Conservation (phyloP, 2,797 vertebrate genomes). For the Garrulus glandarius region DNA sequence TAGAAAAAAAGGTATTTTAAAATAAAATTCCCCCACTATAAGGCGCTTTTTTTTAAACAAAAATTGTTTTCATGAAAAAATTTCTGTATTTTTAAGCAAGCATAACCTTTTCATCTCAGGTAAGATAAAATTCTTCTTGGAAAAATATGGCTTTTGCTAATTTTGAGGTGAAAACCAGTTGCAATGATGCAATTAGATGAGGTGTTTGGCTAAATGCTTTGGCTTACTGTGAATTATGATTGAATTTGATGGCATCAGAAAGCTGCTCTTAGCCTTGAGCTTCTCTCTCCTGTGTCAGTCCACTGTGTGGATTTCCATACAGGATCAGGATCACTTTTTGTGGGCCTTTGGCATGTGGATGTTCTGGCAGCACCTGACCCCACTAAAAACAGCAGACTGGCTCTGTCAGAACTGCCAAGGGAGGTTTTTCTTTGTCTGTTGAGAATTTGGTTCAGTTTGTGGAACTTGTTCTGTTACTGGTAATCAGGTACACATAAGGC, state of each 20-base stretch:
- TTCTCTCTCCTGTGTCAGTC: neutral
- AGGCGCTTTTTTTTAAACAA: neutral
- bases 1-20: neutral
- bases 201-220: neutral
- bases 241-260: neutral
- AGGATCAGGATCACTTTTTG: neutral
- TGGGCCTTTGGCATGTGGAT: neutral
- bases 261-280: neutral
- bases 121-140: neutral
- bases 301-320: fast-evolving
- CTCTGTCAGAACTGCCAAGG: neutral
- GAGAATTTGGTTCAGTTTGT: neutral
- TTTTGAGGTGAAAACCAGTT: neutral
- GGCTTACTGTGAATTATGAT: neutral
- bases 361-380: neutral
- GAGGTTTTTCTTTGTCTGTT: neutral
- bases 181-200: neutral
- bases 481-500: neutral
- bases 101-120: neutral
- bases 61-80: neutral
- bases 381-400: neutral
- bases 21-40: neutral
- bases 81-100: neutral
- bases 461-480: neutral
- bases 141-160: neutral